Evolutionary conservation across 2,797 vertebrate genomes (phyloP), one percentile per base, ranked within the genome.

Genomic region (Lepilemur septentrionalis): DNA sequence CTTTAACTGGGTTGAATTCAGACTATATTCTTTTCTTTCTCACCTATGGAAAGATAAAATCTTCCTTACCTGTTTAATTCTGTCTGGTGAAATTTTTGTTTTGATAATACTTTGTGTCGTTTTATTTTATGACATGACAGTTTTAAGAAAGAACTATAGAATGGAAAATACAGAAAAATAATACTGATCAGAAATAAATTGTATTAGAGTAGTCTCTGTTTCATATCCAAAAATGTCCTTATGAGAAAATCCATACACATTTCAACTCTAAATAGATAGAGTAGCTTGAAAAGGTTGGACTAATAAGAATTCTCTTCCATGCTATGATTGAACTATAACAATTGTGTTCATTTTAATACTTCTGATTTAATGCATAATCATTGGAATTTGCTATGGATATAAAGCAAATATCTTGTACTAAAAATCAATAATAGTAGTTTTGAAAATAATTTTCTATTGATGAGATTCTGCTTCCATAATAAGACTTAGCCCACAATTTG

Each of bases 391-490:
- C 65, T 55, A 70, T 83, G 65, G 48, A 48, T 59, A 69, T 93
- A 93, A 78, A 95, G 61, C 35, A 79, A 97, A 89, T 93, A 92
- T 11, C 55, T 79, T n/a, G 22, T 23, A 25, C 67, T 96, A 91
- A 78, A 85, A 96, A 86, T n/a, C 72, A 72, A 48, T 94, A 96
- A 95, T 59, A 94, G 55, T 76, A 92, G 32, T 93, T 97, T 96
- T 97, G 92, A 89, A 97, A 97, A 98, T 97, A 67, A 92, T 89
- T 75, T 93, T 96, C 96, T 92, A 92, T 96, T 96, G 97, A 97
- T 65, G 67, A 63, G 89, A 96, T 97, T 52, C 13, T 94, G 82
- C 85, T 91, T 96, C 82, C 88, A 97, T 92, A 97, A 97, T 85
- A 86, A 96, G 41, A 87, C 91, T 93, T 97, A 67, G 67, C 63